These are phyloP conservation scores for Centroberyx gerrardi DNA, from an alignment of 2,797 vertebrate genomes.

Conservation along the genomic window DNA sequence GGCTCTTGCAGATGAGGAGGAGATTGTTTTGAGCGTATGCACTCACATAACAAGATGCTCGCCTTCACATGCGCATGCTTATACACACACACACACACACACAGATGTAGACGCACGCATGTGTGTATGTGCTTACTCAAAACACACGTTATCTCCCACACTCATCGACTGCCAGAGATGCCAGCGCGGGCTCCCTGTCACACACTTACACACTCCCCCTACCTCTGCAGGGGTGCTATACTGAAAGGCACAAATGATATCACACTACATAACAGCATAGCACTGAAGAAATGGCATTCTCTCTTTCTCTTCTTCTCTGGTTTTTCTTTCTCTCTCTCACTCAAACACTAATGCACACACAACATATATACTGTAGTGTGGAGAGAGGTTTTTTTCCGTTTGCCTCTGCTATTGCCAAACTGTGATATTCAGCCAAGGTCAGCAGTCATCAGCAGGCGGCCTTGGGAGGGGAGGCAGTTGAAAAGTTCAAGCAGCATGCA, in stretches of 20 bases:
- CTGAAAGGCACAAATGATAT: slow-evolving; percentile 25
- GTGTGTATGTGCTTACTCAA: neutral
- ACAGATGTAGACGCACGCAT: slow-evolving; percentile 1
- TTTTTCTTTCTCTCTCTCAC: slow-evolving; percentile 6
- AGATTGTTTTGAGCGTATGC: slow-evolving; percentile 61
- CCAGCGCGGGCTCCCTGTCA: slow-evolving; percentile 6
- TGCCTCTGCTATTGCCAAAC: slow-evolving; percentile 67
- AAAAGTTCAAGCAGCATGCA: slow-evolving; percentile 76
- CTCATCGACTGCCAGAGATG: slow-evolving; percentile 37
- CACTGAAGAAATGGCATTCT: slow-evolving; percentile 1
- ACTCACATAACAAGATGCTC: slow-evolving; percentile 45
- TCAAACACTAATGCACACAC: slow-evolving; percentile 47
- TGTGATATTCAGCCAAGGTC: slow-evolving; percentile 82
- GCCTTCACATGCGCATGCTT: slow-evolving; percentile 20
- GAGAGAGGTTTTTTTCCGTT: slow-evolving; percentile 57
- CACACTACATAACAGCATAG: neutral
- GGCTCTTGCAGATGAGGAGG: slow-evolving; percentile 67
- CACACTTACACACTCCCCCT: neutral
- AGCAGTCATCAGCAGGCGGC: slow-evolving; percentile 74
- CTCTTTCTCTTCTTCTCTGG: slow-evolving; percentile 1
- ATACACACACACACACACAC: neutral
- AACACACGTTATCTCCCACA: slow-evolving; percentile 31
- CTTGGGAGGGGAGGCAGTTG: slow-evolving; percentile 66
- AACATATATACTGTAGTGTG: slow-evolving; percentile 41
- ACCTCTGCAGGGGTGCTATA: slow-evolving; percentile 6